Base-by-base conservation (phyloP, 2,113 vertebrate species). In the Rutilus rutilus region DNA sequence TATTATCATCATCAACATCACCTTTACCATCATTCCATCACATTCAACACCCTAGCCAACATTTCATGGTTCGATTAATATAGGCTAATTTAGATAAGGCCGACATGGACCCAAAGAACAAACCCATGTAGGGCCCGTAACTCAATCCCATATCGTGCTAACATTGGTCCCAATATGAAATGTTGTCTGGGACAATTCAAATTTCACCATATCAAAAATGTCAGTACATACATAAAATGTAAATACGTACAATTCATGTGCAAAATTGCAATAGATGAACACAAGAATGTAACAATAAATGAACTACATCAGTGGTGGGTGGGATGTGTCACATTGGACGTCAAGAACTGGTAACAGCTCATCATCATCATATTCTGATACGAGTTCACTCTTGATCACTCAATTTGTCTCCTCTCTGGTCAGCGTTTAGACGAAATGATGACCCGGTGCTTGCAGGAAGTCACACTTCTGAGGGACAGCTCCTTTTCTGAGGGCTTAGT, bases 221-320 rank as follows among this genome's bases (percentile, higher is more conserved):
- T 30, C 33, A 50, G 27, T 64, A 64, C 42, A 73, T 74, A 36
- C 21, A 82, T 57, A n/a, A 21, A 76, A 42, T 59, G 54, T 59
- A 80, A 62, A 23, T 59, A 9, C 7, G 0, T 73, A 54, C 47
- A 77, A 77, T 77, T 11, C 14, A 52, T 74, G 52, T 81, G 54
- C 69, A 81, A 80, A 60, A 27, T 6, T 73, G 64, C 42, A 77
- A 47, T n/a, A 52, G 30, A 42, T 57, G 14, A 69, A 83, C 17
- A 65, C 74, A 65, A 39, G 17, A 54, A 64, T 21, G 36, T 45
- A 45, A 21, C 59, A 80, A 64, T 25, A 5, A 9, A 81, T 8
- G 17, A 21, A 59, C 3, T 15, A 17, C 14, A 36, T 59, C 23
- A 78, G 5, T n/a, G 17, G 19, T 23, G 27, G 30, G 5, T 36